Evolutionary conservation across 1,140 invertebrate genomes (phyloP).

Genomic region (Brachionus calyciflorus): DNA sequence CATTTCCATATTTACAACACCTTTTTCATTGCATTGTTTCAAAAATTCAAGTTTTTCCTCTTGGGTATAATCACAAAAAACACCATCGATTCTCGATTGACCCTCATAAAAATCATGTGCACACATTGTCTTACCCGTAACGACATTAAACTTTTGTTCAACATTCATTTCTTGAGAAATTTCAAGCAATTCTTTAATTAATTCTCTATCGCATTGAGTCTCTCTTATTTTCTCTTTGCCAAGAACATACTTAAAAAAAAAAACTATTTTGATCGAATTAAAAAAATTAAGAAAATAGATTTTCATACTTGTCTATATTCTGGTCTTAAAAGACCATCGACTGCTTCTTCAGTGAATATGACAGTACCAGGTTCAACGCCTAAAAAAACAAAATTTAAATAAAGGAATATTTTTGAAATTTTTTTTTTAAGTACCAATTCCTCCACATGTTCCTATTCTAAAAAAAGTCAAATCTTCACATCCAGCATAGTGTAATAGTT

Average conservation of each 20-base stretch:
- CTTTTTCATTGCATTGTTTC: conserved; percentile 70
- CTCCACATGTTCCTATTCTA: conserved; percentile 87
- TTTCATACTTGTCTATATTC: conserved; percentile 36
- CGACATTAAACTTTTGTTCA: conserved; percentile 48
- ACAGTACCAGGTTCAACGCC: conserved; percentile 76
- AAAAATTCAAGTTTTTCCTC: conserved; percentile 85
- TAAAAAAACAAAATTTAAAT: background rate
- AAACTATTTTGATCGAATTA: background rate
- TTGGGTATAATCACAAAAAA: conserved; percentile 89
- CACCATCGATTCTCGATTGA: conserved; percentile 88
- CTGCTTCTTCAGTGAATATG: conserved; percentile 79
- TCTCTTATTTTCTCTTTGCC: conserved; percentile 41
- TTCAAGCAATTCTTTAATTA: conserved; percentile 8
- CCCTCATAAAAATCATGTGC: conserved; percentile 96
- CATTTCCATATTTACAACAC: conserved; percentile 96
- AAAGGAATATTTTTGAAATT: background rate
- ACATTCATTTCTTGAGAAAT: background rate
- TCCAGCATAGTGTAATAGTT: conserved; percentile 81
- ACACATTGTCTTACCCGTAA: conserved; percentile 87
- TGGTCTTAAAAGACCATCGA: conserved; percentile 63
- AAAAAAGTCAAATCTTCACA: conserved; percentile 81
- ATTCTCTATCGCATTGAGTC: conserved; percentile 8
- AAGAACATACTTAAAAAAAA: conserved; percentile 15
- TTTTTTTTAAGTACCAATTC: conserved; percentile 66
- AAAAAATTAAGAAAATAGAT: background rate